Evolutionary conservation across 2,888 invertebrate genomes (phyloP), one percentile per base, ranked within the genome.

Genomic region (Lasioglossum malachurum): DNA sequence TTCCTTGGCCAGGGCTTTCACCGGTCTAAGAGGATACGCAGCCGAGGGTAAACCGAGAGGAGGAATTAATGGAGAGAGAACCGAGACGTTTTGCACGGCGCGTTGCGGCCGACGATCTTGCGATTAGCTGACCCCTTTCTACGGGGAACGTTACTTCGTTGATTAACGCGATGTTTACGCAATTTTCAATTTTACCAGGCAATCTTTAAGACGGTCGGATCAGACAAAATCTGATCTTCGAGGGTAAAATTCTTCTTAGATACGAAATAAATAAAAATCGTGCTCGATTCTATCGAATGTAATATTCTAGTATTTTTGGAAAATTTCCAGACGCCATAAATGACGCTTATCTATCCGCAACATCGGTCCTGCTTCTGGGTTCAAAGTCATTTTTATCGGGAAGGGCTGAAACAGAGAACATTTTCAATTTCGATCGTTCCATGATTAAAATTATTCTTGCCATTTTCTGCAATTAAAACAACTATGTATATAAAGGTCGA

Each of bases 1-100:
- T 49, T 69, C 49, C 53, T 78, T 78, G 69, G 69, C 77, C 49
- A 69, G 64, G 35, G 64, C 60, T 76, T 46, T 53, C 69, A 10
- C n/a, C 49, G 5, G 27, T 4, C 41, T 44, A 57, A n/a, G 27
- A 23, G 10, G 41, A 27, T 27, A 72, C 19, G 60, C 77, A 4
- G n/a, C 38, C 19, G 23, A 10, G 77, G 38, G n/a, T 49, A 69
- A 35, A 69, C 49, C n/a, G 49, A 19, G 53, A 69, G 31, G 77
- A 69, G 38, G 49, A 69, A 53, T 69, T 49, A 69, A 69, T 69
- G n/a, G 49, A 27, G 49, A 44, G 31, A n/a, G 23, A 46, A 49
- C 16, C 27, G 60, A 44, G 19, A 44, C 53, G 49, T 78, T 69
- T 27, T n/a, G 38, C 49, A 27, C n/a, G 38, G 16, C 16, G 46